Conservation (phyloP, 2,888 invertebrate species). For the Teleiodes luculella region DNA sequence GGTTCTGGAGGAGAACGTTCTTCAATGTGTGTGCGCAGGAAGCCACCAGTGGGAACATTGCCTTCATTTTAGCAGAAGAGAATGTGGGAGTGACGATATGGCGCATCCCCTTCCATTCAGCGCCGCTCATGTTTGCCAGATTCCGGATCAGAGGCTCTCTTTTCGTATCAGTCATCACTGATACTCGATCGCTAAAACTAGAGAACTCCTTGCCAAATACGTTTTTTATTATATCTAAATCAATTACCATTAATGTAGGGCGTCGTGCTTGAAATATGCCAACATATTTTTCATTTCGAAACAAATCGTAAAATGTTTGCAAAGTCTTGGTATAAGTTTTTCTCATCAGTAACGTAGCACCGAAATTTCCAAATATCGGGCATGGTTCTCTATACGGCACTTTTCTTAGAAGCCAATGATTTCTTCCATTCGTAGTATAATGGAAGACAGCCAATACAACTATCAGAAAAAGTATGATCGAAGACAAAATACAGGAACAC, state of each 20-base stretch:
- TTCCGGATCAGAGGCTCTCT: slow-evolving; percentile 69
- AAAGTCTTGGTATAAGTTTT: slow-evolving; percentile 63
- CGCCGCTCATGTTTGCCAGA: slow-evolving; percentile 68
- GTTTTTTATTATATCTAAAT: slow-evolving; percentile 59
- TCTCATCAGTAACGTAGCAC: slow-evolving; percentile 61
- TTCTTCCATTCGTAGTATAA: slow-evolving; percentile 59
- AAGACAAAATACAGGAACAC: slow-evolving; percentile 47
- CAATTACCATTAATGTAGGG: slow-evolving; percentile 63
- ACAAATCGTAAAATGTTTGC: slow-evolving; percentile 57
- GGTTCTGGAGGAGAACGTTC: slow-evolving; percentile 41
- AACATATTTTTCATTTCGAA: slow-evolving; percentile 54
- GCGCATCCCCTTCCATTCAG: slow-evolving; percentile 69
- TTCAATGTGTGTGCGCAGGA: slow-evolving; percentile 60
- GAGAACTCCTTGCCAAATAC: slow-evolving; percentile 59
- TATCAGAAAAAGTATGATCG: slow-evolving; percentile 43
- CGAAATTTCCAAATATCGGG: slow-evolving; percentile 73
- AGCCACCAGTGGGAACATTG: slow-evolving; percentile 67
- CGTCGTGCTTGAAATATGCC: slow-evolving; percentile 71
- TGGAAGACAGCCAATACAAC: slow-evolving; percentile 56
- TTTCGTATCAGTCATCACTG: slow-evolving; percentile 61
- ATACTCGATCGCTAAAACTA: slow-evolving; percentile 61
- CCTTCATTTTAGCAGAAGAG: slow-evolving; percentile 72
- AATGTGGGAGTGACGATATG: slow-evolving; percentile 70
- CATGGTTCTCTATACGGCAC: slow-evolving; percentile 70
- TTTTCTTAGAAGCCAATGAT: slow-evolving; percentile 62